A percentile compares a stretch with the other conserved stretches of the same genome.
These are phyloP conservation scores for Tenthredo livida DNA, from an alignment of 2,888 invertebrate species.

Conservation along the genomic window DNA sequence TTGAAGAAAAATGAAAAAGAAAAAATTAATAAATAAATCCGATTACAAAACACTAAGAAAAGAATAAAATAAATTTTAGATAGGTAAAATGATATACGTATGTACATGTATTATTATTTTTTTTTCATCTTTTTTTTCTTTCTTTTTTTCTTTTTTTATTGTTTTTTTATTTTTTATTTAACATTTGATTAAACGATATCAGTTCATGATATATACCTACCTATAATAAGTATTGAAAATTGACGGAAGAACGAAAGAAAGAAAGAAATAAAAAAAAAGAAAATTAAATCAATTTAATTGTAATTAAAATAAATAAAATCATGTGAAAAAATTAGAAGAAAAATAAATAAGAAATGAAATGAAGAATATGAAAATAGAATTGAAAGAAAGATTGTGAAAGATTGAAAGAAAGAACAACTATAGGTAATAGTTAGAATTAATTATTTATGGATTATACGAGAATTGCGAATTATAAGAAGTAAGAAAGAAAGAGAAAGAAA, in stretches of 20 bases:
- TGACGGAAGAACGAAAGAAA: background rate
- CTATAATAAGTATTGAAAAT: background rate
- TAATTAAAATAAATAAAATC: slow-evolving; percentile 1
- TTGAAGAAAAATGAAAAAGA: background rate
- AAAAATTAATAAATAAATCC: too few species aligned
- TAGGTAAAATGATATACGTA: background rate
- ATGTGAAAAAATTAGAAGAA: background rate
- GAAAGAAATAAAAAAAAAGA: background rate
- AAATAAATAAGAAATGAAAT: background rate
- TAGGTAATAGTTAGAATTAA: slow-evolving; percentile 25
- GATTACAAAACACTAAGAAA: background rate
- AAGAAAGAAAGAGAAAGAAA: background rate
- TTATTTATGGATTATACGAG: slow-evolving; percentile 35
- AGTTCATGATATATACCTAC: background rate
- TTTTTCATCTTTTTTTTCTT: background rate
- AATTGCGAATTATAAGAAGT: background rate
- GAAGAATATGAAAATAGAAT: background rate
- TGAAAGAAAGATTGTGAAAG: background rate
- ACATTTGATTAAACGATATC: background rate
- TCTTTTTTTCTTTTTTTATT: background rate
- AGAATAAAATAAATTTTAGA: background rate
- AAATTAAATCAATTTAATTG: background rate
- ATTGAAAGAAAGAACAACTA: background rate
- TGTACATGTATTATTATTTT: background rate
- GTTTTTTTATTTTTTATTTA: background rate